Conservation (phyloP, 1,140 invertebrate genomes). For the Drosophila tristis region DNA sequence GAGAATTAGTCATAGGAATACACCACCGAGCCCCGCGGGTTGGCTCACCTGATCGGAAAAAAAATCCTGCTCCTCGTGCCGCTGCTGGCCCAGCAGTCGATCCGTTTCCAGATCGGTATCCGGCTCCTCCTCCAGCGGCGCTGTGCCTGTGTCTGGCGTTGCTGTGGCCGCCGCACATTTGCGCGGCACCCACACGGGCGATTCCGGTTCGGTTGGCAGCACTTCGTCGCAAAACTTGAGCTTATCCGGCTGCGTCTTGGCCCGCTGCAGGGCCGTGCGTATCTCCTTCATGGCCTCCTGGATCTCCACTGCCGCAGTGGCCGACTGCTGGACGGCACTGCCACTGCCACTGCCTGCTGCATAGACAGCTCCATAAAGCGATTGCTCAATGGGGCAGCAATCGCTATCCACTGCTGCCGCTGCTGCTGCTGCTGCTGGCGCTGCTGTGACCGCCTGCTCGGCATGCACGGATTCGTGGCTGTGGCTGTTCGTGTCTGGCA, state of each 20-base stretch:
- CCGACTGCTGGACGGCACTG: constrained; percentile 25
- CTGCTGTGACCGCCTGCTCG: constrained; percentile 8
- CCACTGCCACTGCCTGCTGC: constrained; percentile 55
- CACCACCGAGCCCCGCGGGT: neutral
- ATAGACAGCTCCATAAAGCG: constrained; percentile 62
- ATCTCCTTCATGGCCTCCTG: constrained; percentile 94
- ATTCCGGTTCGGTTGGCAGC: constrained; percentile 69
- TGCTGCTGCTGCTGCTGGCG: neutral
- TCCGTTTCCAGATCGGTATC: constrained; percentile 96
- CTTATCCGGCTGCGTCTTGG: constrained; percentile 84
- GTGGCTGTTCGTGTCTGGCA: neutral
- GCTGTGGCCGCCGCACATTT: constrained; percentile 30
- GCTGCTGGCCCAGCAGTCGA: constrained; percentile 93
- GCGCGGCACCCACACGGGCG: constrained; percentile 83
- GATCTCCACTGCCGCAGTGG: constrained; percentile 71
- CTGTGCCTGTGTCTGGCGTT: neutral
- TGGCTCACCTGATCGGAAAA: constrained; percentile 90
- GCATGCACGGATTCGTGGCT: constrained; percentile 19
- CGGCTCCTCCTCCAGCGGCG: constrained; percentile 88
- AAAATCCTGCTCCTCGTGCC: constrained; percentile 94
- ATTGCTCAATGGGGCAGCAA: constrained; percentile 25
- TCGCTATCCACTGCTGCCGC: constrained; percentile 21
- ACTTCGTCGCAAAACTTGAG: constrained; percentile 79
- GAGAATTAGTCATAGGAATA: neutral
- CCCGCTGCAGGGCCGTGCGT: constrained; percentile 90